phyloP scores from a whole-genome alignment of 2,888 invertebrate species.

The Euspilapteryx auroguttella region DNA sequence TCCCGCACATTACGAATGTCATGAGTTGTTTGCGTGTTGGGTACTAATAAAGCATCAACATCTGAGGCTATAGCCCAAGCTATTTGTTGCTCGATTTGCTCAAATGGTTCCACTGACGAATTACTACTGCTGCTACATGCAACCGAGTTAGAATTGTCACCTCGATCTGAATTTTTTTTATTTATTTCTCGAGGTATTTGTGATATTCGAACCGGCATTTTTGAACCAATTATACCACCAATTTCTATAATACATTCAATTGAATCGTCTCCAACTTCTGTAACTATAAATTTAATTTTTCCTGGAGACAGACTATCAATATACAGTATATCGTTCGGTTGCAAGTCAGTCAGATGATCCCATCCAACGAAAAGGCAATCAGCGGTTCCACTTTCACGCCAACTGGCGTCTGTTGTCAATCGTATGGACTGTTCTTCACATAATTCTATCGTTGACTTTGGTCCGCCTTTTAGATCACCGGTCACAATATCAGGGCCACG shows the following conservation, averaged over 20 bases:
- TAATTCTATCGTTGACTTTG: slow-evolving; percentile 28
- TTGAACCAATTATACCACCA: slow-evolving; percentile 53
- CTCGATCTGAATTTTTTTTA: slow-evolving; percentile 22
- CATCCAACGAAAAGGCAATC: slow-evolving; percentile 60
- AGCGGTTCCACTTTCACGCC: slow-evolving; percentile 53
- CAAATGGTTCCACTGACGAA: slow-evolving; percentile 73
- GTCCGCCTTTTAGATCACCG: slow-evolving; percentile 38
- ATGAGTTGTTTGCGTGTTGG: slow-evolving; percentile 23
- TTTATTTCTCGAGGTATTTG: slow-evolving; percentile 46
- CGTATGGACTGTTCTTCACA: slow-evolving; percentile 30
- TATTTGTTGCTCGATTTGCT: slow-evolving; percentile 58
- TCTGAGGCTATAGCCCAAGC: slow-evolving; percentile 44
- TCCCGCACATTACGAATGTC: slow-evolving; percentile 29
- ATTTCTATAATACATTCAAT: slow-evolving; percentile 51
- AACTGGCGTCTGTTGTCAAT: slow-evolving; percentile 51
- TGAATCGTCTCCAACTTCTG: slow-evolving; percentile 40
- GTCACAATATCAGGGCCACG: slow-evolving; percentile 38
- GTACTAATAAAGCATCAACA: slow-evolving; percentile 37
- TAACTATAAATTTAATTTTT: slow-evolving; percentile 30
- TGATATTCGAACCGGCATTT: slow-evolving; percentile 54
- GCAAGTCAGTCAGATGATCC: slow-evolving; percentile 49
- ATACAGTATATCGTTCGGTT: slow-evolving; percentile 44
- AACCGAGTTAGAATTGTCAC: slow-evolving; percentile 42
- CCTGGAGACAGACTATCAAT: slow-evolving; percentile 41
- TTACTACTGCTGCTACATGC: slow-evolving; percentile 63